A percentile compares a stretch with the other conserved stretches of the same genome.
Conservation (phyloP, 2,888 invertebrate species). For the Omphaloscelis lunosa region DNA sequence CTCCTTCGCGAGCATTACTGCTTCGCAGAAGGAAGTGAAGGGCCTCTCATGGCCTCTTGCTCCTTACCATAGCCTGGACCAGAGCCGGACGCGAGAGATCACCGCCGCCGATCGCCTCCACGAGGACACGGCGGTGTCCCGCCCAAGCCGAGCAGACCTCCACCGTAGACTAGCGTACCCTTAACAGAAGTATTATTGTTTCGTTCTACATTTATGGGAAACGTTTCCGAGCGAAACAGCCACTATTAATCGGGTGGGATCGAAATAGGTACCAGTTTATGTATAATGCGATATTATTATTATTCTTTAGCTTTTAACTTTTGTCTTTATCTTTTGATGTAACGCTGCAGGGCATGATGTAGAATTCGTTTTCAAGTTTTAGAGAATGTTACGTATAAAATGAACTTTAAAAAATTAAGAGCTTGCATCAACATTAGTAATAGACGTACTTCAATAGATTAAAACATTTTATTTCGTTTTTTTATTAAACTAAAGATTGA, state of each 20-base stretch:
- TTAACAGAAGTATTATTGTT: conserved; percentile 74
- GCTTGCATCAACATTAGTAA: not conserved
- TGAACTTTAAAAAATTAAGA: not conserved
- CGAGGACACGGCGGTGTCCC: too few relatives aligned
- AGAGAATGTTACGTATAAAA: conserved; percentile 25
- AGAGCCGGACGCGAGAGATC: too few relatives aligned
- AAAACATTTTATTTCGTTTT: not conserved
- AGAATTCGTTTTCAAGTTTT: conserved; percentile 25
- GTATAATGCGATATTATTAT: conserved; percentile 61
- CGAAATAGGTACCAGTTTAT: conserved; percentile 67
- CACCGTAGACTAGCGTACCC: too few relatives aligned
- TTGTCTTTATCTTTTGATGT: conserved; percentile 51
- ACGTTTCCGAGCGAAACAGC: conserved; percentile 74
- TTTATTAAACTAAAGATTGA: not conserved
- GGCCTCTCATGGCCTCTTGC: too few relatives aligned
- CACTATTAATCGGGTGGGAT: conserved; percentile 67
- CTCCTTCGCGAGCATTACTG: too few relatives aligned
- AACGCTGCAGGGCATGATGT: conserved; percentile 45
- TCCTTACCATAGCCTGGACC: too few relatives aligned
- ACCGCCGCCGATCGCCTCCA: too few relatives aligned
- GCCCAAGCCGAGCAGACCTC: too few relatives aligned
- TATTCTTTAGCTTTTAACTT: conserved; percentile 51
- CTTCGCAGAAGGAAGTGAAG: too few relatives aligned
- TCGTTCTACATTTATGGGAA: conserved; percentile 81
- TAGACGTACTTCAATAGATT: not conserved